Evolutionary conservation across 2,888 invertebrate genomes (phyloP), one percentile per base, ranked within the genome.

Genomic region (Trimorus sp.): DNA sequence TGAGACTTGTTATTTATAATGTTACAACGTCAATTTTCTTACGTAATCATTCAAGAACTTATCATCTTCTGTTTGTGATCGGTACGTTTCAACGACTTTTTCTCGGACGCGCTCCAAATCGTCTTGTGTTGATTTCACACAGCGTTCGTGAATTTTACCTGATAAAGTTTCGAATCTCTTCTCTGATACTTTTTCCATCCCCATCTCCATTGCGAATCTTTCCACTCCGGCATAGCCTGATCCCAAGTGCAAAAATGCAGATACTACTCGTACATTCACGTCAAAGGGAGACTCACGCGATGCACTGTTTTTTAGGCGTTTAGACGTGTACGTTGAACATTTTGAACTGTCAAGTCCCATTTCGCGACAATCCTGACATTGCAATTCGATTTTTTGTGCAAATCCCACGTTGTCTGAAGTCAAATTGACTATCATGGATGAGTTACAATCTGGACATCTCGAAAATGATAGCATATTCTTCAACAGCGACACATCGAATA

Each of bases 351-450:
- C 36, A 5, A 6, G 7, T 36, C 56, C 56, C 1, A 15, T 12
- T 9, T 56, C 9, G 26, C 36, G 36, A 56, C 56, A 56, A 12
- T 58, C 1, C 58, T 58, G 38, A 38, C 58, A 58, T 4, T 38
- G 58, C n/a, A 58, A 26, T 12, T 58, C 58, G n/a, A 58, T 58
- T 37, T 58, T 38, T 11, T 58, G 37, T 14, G 58, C 58, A 58
- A 58, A 58, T 37, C 58, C 58, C 14, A 38, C 38, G 14, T 1
- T 11, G n/a, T 37, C 58, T 14, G 6, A 58, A 12, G 38, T n/a
- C n/a, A 14, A 58, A 12, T 58, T 37, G 37, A n/a, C n/a, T n/a
- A 58, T 14, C 14, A 7, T 58, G 4, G 58, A 58, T 14, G 58
- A 38, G 38, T 38, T 38, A 58, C 51, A 51, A n/a, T 51, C 51